Percentiles rank a stretch among this genome's conserved stretches.
These are phyloP conservation scores for Dorcus hopei DNA, from an alignment of 2,888 invertebrate species.

Conservation along the genomic window DNA sequence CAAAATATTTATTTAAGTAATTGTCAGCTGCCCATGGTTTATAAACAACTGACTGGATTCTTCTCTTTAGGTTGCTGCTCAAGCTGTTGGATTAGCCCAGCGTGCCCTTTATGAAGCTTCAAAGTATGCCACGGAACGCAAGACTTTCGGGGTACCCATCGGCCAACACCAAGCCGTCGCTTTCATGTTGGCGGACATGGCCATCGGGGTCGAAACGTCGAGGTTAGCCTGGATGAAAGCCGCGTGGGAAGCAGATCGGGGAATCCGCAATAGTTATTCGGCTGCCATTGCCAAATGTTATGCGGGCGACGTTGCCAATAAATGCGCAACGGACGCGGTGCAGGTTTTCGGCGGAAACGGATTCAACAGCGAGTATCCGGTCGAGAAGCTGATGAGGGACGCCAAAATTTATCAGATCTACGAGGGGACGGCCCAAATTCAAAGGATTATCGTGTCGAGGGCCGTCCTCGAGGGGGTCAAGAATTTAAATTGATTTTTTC, in stretches of 20 bases:
- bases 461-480: slow-evolving; percentile 52
- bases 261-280: slow-evolving; percentile 73
- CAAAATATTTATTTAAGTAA: too few relatives aligned
- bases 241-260: slow-evolving; percentile 89
- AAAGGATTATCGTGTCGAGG: slow-evolving; percentile 88
- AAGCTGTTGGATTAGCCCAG: slow-evolving; percentile 87
- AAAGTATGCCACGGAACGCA: slow-evolving; percentile 88
- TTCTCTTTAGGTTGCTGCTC: slow-evolving; percentile 72
- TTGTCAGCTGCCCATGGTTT: too few relatives aligned
- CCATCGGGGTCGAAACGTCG: slow-evolving; percentile 82
- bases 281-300: slow-evolving; percentile 96
- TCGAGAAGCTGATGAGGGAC: slow-evolving; percentile 97
- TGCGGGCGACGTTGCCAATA: slow-evolving; percentile 91
- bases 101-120: slow-evolving; percentile 90
- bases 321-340: slow-evolving; percentile 91
- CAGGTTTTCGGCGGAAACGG: slow-evolving; percentile 95
- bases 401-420: slow-evolving; percentile 99
- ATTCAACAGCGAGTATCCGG: slow-evolving; percentile 96
- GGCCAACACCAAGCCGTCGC: slow-evolving; percentile 84
- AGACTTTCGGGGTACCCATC: slow-evolving; percentile 87
- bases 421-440: slow-evolving; percentile 97
- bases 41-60: too few relatives aligned
- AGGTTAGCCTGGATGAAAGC: slow-evolving; percentile 82
- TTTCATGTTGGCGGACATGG: slow-evolving; percentile 96
- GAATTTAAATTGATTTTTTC: not conserved